Evolutionary conservation across 2,113 vertebrate genomes (phyloP), one percentile per base, ranked within the genome.

Genomic region (Tenebrosternarchus preto): DNA sequence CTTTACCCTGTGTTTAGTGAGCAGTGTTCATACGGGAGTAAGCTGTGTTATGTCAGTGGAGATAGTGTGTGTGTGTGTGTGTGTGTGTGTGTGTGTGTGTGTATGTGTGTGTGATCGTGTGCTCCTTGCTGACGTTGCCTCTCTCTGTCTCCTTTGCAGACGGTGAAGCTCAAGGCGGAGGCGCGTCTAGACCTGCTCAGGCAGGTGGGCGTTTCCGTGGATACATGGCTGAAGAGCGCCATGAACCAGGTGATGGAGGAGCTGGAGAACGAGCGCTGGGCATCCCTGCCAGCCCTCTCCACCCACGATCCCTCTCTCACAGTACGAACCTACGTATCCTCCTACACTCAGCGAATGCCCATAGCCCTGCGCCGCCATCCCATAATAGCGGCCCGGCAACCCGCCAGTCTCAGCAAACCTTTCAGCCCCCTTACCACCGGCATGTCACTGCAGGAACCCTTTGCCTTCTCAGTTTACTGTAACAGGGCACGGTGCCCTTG

Each of bases 221-320:
- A 99, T 71, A 96, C 95, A 0, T 99, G 98, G 98, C 90, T 99
- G 1, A 98, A 98, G 83, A 99, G 98, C 0, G 96, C 98, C 50
- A 99, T 98, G 98, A 99, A 97, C 88, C 97, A 99, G 91, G 97
- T 98, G 85, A 98, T 96, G 95, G 98, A 99, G 66, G 97, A 99
- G 73, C 92, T 99, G 91, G 98, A 99, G 84, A 98, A 94, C n/a
- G 97, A 99, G 83, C 95, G 96, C 56, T 99, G 97, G 96, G 96
- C 97, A 33, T 85, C 36, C 24, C 92, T 95, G 73, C 92, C 95
- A 4, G 91, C 88, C 0, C 94, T 94, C 83, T 94, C 95, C 86
- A 96, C 94, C 88, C 97, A 96, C 0, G 96, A 97, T 90, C 92
- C 96, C 73, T 92, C 94, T 5, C 95, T 96, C 84, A 88, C 93